A percentile compares a stretch with the other conserved stretches of the same genome.
Conservation (phyloP, 2,113 vertebrate species). For the Trachemys scripta region DNA sequence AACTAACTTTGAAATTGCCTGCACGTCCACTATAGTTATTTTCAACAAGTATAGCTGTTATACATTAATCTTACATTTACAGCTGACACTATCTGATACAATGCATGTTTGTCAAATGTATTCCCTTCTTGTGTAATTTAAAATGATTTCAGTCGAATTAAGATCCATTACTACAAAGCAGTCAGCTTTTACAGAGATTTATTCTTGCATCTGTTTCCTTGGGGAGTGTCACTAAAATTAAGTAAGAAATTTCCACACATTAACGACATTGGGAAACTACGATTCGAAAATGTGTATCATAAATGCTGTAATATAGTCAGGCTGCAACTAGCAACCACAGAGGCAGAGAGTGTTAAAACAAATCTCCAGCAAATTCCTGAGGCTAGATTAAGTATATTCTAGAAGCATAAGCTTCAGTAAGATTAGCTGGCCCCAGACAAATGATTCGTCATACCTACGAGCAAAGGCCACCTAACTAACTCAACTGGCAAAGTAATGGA, state of each 20-base stretch:
- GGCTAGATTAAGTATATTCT: slow-evolving; percentile 25
- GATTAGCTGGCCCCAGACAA: neutral
- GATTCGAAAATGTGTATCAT: accelerated
- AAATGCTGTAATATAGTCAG: neutral
- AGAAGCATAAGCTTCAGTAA: slow-evolving; percentile 23
- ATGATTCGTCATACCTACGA: neutral
- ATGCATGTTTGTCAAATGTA: neutral
- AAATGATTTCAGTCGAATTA: neutral
- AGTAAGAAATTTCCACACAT: neutral
- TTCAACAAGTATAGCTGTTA: neutral
- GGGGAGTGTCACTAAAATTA: neutral
- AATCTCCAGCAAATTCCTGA: neutral
- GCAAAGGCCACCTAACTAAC: neutral
- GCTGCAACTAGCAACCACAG: neutral
- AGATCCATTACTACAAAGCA: accelerated
- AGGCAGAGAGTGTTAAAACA: neutral
- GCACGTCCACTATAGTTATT: neutral
- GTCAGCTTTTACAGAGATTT: neutral
- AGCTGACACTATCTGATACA: neutral
- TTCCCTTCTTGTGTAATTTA: neutral
- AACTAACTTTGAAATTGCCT: neutral
- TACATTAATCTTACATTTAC: neutral
- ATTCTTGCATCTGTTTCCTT: neutral
- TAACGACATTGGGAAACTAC: neutral
- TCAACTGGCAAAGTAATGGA: accelerated